phyloP scores from a whole-genome alignment of 2,797 vertebrate genomes.

The Acrossocheilus fasciatus region DNA sequence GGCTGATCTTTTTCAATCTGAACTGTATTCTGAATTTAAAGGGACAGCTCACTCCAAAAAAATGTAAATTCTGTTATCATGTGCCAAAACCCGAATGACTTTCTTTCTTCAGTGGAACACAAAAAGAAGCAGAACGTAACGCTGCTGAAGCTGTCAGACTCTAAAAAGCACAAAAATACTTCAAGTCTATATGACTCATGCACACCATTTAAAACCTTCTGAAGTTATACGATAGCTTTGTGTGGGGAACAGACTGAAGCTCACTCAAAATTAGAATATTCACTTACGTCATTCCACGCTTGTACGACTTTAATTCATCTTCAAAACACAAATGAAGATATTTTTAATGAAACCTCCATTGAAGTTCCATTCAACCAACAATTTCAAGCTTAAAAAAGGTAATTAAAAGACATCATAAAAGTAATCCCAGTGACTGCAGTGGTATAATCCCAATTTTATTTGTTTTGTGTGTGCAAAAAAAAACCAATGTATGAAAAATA shows the following conservation, averaged over 20 bases:
- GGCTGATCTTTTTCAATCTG: not conserved
- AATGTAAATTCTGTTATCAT: not conserved
- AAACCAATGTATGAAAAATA: no score
- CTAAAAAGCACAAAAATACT: not conserved
- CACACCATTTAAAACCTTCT: not conserved
- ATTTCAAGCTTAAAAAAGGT: not conserved
- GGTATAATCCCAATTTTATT: not conserved
- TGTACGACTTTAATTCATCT: not conserved
- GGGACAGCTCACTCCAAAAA: not conserved
- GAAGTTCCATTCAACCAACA: not conserved
- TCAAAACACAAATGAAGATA: not conserved
- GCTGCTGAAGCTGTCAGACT: not conserved
- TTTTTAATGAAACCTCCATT: not conserved
- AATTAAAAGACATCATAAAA: not conserved
- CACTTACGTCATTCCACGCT: not conserved
- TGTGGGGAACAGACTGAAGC: not conserved
- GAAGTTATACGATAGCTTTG: not conserved
- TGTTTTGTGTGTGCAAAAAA: not conserved
- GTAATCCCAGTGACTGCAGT: not conserved
- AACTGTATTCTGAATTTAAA: slow-evolving; percentile 13
- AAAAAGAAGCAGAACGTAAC: not conserved
- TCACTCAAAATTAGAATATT: not conserved
- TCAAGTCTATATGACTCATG: not conserved
- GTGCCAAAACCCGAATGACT: not conserved
- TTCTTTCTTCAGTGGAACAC: slow-evolving; percentile 9